Conservation (phyloP, 1,140 invertebrate species). For the Helicoverpa armigera region DNA sequence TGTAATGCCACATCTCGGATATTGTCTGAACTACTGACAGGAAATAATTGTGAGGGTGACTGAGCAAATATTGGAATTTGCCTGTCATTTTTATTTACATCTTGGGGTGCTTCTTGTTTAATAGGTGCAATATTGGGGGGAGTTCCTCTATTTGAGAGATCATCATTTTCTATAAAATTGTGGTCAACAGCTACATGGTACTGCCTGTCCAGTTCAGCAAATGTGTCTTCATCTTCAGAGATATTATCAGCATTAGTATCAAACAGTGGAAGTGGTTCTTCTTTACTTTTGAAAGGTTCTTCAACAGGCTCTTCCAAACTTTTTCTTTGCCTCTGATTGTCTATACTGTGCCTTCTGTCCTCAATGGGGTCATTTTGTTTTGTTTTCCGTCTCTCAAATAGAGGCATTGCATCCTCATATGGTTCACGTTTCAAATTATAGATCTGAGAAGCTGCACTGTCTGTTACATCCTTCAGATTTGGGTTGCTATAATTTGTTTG, state of each 20-base stretch:
- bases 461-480: conserved; percentile 7
- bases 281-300: conserved; percentile 49
- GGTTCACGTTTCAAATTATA: conserved; percentile 4
- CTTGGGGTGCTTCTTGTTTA: conserved; percentile 52
- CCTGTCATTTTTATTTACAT: conserved; percentile 64
- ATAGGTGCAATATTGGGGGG: conserved; percentile 29
- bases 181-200: conserved; percentile 83
- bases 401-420: conserved; percentile 53
- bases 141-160: conserved; percentile 53
- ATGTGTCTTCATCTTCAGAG: conserved; percentile 80
- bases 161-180: conserved; percentile 76
- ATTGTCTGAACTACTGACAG: conserved; percentile 40
- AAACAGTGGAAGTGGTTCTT: conserved; percentile 63
- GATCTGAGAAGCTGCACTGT: neutral
- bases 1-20: conserved; percentile 45
- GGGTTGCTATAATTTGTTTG: conserved; percentile 28
- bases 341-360: conserved; percentile 52
- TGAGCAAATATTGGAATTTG: conserved; percentile 61
- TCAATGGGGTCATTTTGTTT: conserved; percentile 60
- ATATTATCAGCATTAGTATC: conserved; percentile 64
- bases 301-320: conserved; percentile 55
- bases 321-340: conserved; percentile 54
- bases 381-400: conserved; percentile 66
- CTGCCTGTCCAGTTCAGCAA: conserved; percentile 81
- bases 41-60: conserved; percentile 58